Percentiles rank a stretch among this genome's conserved stretches.
Evolutionary conservation across 2,797 vertebrate species (phyloP).

Genomic region (Platalea minor): DNA sequence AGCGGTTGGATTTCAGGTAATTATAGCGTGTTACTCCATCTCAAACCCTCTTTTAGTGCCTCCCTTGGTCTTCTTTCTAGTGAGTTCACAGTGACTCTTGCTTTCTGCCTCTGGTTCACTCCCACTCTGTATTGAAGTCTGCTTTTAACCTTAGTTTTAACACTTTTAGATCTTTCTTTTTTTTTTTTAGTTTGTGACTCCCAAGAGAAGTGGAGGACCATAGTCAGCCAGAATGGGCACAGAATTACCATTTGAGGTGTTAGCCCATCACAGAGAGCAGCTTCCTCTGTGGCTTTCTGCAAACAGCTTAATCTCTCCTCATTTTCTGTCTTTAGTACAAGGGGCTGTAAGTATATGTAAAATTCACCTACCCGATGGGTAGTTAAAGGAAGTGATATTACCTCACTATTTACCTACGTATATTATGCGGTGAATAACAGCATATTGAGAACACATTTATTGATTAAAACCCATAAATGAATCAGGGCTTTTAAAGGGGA

Average conservation of each 20-base stretch:
- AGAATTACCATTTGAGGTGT: background rate
- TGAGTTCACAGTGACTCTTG: background rate
- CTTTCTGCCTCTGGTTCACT: background rate
- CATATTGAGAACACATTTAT: background rate
- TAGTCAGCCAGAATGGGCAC: background rate
- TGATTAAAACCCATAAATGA: background rate
- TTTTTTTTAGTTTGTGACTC: accelerated
- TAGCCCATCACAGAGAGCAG: background rate
- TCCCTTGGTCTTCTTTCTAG: background rate
- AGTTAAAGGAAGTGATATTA: background rate
- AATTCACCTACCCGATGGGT: background rate
- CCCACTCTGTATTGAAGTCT: background rate
- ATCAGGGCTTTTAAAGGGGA: background rate
- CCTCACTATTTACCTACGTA: background rate
- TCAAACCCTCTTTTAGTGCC: background rate
- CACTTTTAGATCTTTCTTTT: background rate
- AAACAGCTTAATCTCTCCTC: background rate
- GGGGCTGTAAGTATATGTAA: background rate
- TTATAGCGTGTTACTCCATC: background rate
- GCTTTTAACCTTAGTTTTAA: background rate
- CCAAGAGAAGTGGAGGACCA: background rate
- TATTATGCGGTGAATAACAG: background rate
- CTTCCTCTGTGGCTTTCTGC: background rate
- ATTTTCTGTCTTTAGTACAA: background rate
- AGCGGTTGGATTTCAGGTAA: background rate